Percentiles rank a stretch among this genome's conserved stretches.
phyloP scores from a whole-genome alignment of 1,140 invertebrate species.

The Uloborus diversus region DNA sequence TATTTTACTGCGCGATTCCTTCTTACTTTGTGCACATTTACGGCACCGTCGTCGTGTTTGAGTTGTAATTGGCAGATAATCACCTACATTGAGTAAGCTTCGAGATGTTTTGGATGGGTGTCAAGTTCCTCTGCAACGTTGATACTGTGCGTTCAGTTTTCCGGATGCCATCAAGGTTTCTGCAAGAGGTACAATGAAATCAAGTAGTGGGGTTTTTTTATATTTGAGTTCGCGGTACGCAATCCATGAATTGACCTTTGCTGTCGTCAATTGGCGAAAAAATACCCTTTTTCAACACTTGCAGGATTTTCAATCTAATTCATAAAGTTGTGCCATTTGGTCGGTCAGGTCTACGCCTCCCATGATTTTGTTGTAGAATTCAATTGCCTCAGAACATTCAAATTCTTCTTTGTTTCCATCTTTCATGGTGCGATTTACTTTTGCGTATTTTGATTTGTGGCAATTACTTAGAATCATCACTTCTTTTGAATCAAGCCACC shows the following conservation, averaged over 20 bases:
- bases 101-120: constrained; percentile 54
- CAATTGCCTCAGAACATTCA: no score
- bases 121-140: constrained; percentile 33
- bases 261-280: constrained; percentile 53
- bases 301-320: constrained; percentile 57
- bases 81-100: constrained; percentile 52
- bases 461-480: constrained; percentile 59
- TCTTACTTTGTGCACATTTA: no score
- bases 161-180: constrained; percentile 54
- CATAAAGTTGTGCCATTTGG: constrained; percentile 60
- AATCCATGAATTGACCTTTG: constrained; percentile 57
- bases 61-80: constrained; percentile 12
- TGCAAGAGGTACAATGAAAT: constrained; percentile 55
- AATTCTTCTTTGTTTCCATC: constrained; percentile 35
- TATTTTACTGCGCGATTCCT: constrained; percentile 16
- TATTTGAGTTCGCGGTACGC: constrained; percentile 38
- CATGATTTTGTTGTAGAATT: constrained; percentile 66
- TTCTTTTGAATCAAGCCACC: constrained; percentile 58
- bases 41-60: not conserved
- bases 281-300: constrained; percentile 60
- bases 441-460: constrained; percentile 38
- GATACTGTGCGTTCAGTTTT: constrained; percentile 21
- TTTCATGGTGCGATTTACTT: constrained; percentile 47
- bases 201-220: constrained; percentile 46
- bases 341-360: constrained; percentile 66